Conservation (phyloP, 2,113 vertebrate species). For the Numenius arquata region DNA sequence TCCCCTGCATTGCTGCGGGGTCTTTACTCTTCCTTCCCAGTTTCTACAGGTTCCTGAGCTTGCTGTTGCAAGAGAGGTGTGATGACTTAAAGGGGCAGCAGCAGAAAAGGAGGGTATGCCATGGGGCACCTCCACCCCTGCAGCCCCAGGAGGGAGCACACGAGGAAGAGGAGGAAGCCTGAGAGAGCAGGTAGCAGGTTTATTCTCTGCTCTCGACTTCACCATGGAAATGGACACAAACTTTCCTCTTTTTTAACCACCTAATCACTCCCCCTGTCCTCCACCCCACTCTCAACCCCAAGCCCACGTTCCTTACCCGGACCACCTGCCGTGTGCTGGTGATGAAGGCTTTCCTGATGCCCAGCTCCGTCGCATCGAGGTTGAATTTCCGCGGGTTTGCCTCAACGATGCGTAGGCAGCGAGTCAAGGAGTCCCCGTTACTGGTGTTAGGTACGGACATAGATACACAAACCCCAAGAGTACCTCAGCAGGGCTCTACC, state of each 20-base stretch:
- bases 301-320: slow-evolving; percentile 76
- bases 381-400: slow-evolving; percentile 98
- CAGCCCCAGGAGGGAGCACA: background rate
- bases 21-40: background rate
- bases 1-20: background rate
- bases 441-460: rapidly evolving
- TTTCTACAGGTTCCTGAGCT: background rate
- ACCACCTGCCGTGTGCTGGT: slow-evolving; percentile 87
- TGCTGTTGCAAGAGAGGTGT: background rate
- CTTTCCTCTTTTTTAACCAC: background rate
- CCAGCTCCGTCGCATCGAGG: slow-evolving; percentile 87
- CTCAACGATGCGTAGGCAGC: slow-evolving; percentile 88
- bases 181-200: background rate
- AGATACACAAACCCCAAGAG: rapidly evolving
- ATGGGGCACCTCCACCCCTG: background rate
- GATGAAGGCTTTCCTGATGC: slow-evolving; percentile 94
- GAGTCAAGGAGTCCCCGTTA: slow-evolving; percentile 67
- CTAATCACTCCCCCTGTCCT: rapidly evolving
- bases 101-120: background rate
- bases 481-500: background rate
- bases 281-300: background rate
- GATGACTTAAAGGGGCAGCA: background rate
- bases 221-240: background rate
- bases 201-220: background rate
- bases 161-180: background rate